Base-by-base conservation (phyloP, 2,113 vertebrate species). In the Carlito syrichta region DNA sequence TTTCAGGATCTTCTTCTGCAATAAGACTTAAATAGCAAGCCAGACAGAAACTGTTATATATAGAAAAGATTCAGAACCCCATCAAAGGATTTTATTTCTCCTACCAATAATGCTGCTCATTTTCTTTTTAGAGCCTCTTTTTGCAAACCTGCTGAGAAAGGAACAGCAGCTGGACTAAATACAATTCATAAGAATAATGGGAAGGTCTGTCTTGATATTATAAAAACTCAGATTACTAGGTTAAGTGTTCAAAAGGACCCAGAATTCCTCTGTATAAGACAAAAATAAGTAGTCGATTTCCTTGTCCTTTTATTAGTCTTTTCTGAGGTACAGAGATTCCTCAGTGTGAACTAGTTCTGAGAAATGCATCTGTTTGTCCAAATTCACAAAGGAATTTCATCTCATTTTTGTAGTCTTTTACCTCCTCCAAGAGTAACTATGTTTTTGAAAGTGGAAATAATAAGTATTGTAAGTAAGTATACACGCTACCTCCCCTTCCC, bases 281-380 rank as follows among this genome's bases (percentile, higher is more conserved):
- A 82, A 56, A 79, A 76, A 5, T 27, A 91, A 89, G 35, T 45
- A 84, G 22, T 20, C 58, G 4, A 73, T 52, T 81, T 95, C 48
- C n/a, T 66, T 76, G 25, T 68, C 35, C 35, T 74, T 96, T 54
- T 54, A 74, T 71, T 62, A 71, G 71, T 86, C 38, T 94, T 85
- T 91, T 94, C 85, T 92, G 68, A 83, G 90, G 94, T n/a, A 83
- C 5, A 74, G 38, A 81, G 66, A 56, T 78, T 90, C 62, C 43
- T 90, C 43, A 20, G 2, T 74, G 40, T 77, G 43, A 89, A 89
- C 25, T 17, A 78, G 71, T 95, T 86, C 86, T 78, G 62, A 79
- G 69, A 89, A 92, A 84, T 6, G 25, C 2, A 63, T 22, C 83
- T 83, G 25, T 71, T 60, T 63, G 74, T 83, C 58, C 71, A 82